Conservation (phyloP, 2,113 vertebrate genomes). For the Cyprinodon tularosa region DNA sequence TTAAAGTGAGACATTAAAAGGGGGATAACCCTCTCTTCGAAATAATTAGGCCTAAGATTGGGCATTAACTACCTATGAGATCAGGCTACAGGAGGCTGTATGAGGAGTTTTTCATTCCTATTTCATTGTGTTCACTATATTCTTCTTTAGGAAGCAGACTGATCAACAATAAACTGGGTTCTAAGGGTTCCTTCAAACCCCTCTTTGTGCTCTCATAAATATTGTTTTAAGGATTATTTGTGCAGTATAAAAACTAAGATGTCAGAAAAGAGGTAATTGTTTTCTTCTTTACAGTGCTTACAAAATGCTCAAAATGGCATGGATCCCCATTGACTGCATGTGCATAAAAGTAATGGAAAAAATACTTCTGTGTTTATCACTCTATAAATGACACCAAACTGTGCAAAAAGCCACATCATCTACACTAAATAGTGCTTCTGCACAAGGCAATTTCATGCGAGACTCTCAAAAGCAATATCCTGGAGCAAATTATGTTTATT, state of each 20-base stretch:
- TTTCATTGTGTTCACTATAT: constrained; percentile 36
- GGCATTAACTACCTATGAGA: constrained; percentile 62
- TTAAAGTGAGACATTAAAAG: neutral
- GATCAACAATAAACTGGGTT: neutral
- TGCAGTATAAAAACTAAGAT: neutral
- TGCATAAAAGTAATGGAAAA: neutral
- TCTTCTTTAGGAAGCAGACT: constrained; percentile 15
- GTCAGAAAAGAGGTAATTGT: neutral
- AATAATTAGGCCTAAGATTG: constrained; percentile 44
- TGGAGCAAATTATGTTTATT: too few relatives aligned
- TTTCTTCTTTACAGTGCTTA: too few relatives aligned
- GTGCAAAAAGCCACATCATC: neutral
- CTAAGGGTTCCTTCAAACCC: neutral
- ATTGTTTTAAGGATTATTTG: neutral
- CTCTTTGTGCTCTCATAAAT: neutral
- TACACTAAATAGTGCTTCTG: neutral
- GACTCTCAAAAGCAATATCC: too few relatives aligned
- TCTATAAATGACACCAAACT: neutral
- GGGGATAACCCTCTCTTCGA: neutral
- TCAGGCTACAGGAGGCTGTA: constrained; percentile 52
- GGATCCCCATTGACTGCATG: neutral
- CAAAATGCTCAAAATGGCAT: neutral
- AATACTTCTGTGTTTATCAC: neutral
- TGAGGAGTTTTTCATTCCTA: constrained; percentile 39
- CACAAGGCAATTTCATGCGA: too few relatives aligned